Base-by-base conservation (phyloP, 2,888 invertebrate species). In the Lepidonotus clava region DNA sequence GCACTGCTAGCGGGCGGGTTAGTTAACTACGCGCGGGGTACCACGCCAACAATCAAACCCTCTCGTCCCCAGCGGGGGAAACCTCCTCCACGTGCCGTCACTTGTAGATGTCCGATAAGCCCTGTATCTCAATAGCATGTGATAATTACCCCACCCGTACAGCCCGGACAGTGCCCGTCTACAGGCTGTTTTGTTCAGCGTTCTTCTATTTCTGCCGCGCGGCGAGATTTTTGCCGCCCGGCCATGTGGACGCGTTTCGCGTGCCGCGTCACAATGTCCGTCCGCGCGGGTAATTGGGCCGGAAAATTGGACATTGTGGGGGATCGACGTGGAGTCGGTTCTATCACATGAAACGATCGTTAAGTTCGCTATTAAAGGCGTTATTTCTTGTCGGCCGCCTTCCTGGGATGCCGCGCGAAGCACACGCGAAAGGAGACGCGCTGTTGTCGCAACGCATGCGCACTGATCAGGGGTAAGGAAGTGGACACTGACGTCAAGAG, bases 301-400 rank as follows among this genome's bases (percentile, higher is more conserved):
- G 80, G 80, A 80, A 80, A 80, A 80, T 80, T 80, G 80, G 80
- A 51, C 41, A 80, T 41, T 80, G 80, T 80, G 41, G 41, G 1
- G 21, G 80, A 41, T 80, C 32, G 51, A n/a, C 28, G 32, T 21
- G 18, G 46, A 46, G 51, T 14, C 18, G 41, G 46, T 46, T 46
- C 46, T 80, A 80, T 80, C 80, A 41, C 80, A 80, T 80, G 46
- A 24, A 51, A 32, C 80, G 46, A 51, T 80, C 41, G 80, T 80
- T 46, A 80, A 80, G 46, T 51, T 32, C 41, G 28, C 80, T 80
- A 80, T 80, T 80, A 80, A 80, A 80, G 80, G 51, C 80, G 46
- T 46, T 80, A 46, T 32, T 41, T 46, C 80, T 46, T 28, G 32
- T 46, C 46, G 11, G 28, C 1, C 28, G 80, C 28, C 32, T n/a